A percentile compares a stretch with the other conserved stretches of the same genome.
Evolutionary conservation across 2,113 vertebrate species (phyloP).

Genomic region (Cochlearius cochlearius): DNA sequence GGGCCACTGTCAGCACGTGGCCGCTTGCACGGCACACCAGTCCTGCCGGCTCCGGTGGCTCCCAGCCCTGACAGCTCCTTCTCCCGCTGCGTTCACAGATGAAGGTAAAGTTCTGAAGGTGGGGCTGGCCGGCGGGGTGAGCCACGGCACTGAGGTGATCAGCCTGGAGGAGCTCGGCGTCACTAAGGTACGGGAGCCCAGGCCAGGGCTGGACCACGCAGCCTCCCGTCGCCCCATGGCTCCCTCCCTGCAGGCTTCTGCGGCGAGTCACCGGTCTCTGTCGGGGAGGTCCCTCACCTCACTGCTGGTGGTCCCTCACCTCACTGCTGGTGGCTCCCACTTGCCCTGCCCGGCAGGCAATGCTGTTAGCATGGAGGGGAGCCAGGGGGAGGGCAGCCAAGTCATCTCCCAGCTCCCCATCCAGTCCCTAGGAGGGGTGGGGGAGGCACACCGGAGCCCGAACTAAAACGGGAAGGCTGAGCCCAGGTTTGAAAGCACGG

Average conservation of each 20-base stretch:
- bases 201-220: neutral
- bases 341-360: neutral
- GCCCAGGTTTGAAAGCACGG: neutral
- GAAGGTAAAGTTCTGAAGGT: slow-evolving; percentile 83
- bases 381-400: neutral
- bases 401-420: neutral
- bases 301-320: neutral
- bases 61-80: neutral
- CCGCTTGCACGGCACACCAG: fast-evolving
- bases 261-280: neutral
- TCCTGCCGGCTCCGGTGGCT: neutral
- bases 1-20: fast-evolving
- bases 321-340: neutral
- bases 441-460: neutral
- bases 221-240: fast-evolving
- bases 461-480: neutral
- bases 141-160: slow-evolving; percentile 72
- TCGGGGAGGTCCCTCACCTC: neutral
- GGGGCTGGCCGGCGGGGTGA: slow-evolving; percentile 68
- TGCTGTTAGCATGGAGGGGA: neutral
- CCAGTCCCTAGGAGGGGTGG: neutral
- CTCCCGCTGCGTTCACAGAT: slow-evolving; percentile 56
- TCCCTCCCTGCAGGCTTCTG: neutral
- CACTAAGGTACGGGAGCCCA: slow-evolving; percentile 70
- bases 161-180: slow-evolving; percentile 80